Evolutionary conservation across 2,113 vertebrate genomes (phyloP).

Genomic region (Dasyprocta punctata): DNA sequence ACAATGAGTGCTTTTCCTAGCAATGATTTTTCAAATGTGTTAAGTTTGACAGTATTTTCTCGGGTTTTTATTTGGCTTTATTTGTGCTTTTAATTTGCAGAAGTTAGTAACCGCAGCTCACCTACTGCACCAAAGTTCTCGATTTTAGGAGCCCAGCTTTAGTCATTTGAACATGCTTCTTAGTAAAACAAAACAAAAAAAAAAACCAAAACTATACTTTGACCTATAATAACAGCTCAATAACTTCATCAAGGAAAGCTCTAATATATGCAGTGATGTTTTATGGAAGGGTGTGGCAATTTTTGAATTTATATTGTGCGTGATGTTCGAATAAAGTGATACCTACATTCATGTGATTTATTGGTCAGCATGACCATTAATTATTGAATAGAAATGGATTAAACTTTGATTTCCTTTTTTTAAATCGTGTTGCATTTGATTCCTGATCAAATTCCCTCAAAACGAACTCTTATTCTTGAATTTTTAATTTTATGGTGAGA

Average conservation of each 20-base stretch:
- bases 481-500: constrained; percentile 73
- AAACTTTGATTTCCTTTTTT: constrained; percentile 83
- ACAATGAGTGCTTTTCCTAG: constrained; percentile 85
- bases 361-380: constrained; percentile 81
- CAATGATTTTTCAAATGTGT: constrained; percentile 81
- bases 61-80: constrained; percentile 73
- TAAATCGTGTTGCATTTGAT: constrained; percentile 83
- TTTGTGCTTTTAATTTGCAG: constrained; percentile 83
- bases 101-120: constrained; percentile 85
- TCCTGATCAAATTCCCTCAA: constrained; percentile 77
- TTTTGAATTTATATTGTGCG: constrained; percentile 85
- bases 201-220: constrained; percentile 78
- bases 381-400: constrained; percentile 80
- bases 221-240: constrained; percentile 84
- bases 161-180: constrained; percentile 89
- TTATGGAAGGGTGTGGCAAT: constrained; percentile 84
- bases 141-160: constrained; percentile 88
- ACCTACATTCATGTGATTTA: constrained; percentile 83
- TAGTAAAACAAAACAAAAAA: constrained; percentile 77
- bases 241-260: constrained; percentile 83
- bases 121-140: constrained; percentile 88
- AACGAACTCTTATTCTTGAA: constrained; percentile 75
- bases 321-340: constrained; percentile 85
- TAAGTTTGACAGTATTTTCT: constrained; percentile 79
- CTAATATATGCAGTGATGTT: constrained; percentile 85